Base-by-base conservation (phyloP, 2,888 invertebrate species). In the Caenorhabditis wallacei region DNA sequence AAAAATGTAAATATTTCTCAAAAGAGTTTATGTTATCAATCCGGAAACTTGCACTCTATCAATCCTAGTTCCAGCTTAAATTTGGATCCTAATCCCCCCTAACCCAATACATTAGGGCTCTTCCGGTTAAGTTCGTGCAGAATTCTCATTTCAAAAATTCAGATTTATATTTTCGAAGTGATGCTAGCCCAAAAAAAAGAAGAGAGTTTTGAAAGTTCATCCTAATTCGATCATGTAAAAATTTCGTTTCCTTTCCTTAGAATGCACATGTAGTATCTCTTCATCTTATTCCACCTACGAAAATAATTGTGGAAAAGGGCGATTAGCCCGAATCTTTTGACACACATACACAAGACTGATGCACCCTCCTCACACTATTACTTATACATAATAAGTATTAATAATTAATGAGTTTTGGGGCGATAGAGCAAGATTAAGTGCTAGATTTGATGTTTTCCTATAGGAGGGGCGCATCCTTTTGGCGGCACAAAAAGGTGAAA, bases 351-450 rank as follows among this genome's bases (percentile, higher is more conserved):
- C 40, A 40, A 70, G 66, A 68, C 51, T 80, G 68, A 74, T 80
- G 80, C 80, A 80, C 80, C 80, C 80, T 80, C 43, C 74, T 74
- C 43, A 64, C 69, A 68, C 74, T 63, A 68, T 57, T 70, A 72
- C 68, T 80, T 80, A 61, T 71, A 76, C 76, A 78, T 76, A 82
- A 82, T 82, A 69, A 82, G 68, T 76, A 82, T 82, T 76, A 82
- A 82, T 82, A 59, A 82, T 82, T 82, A 82, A 82, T 82, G 82
- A 82, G 82, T 66, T 68, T 59, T 54, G 35, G 57, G 53, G 64
- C 63, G 46, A 63, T 24, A 43, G 57, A 79, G 66, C 56, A 71
- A 80, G 74, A 71, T 82, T 56, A 76, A 81, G 75, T 76, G 63
- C 57, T 76, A 71, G 70, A 76, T 82, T 76, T 66, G 64, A 66